A percentile compares a stretch with the other conserved stretches of the same genome.
Conservation (phyloP, 2,888 invertebrate species). For the Noctua fimbriata region DNA sequence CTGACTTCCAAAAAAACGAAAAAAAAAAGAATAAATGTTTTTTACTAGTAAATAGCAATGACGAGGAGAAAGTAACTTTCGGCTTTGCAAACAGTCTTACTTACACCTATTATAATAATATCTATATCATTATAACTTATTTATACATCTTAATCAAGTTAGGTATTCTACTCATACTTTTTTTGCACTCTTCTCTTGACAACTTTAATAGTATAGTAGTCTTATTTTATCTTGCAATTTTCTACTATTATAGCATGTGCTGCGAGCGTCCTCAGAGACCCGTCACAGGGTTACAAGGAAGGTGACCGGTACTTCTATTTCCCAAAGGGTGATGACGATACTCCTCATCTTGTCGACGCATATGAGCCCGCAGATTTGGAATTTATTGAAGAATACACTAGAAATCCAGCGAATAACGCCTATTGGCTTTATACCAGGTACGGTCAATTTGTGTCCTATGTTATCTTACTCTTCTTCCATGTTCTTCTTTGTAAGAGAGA, state of each 20-base stretch:
- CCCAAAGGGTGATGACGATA: conserved; percentile 74
- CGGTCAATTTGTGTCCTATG: neutral
- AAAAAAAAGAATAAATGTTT: neutral
- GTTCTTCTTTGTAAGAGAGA: neutral
- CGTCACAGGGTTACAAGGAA: conserved; percentile 14
- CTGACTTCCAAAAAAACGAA: neutral
- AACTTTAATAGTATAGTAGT: too few relatives aligned
- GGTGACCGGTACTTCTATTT: conserved; percentile 67
- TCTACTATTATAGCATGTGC: conserved; percentile 51
- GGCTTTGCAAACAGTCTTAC: too few relatives aligned
- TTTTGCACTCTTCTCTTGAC: too few relatives aligned
- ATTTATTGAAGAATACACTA: conserved; percentile 64
- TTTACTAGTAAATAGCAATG: neutral
- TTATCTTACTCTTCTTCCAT: neutral
- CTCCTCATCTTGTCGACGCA: conserved; percentile 71
- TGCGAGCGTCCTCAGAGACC: conserved; percentile 73
- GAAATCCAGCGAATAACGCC: conserved; percentile 69
- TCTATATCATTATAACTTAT: neutral
- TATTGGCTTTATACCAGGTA: conserved; percentile 77
- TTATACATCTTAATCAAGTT: neutral
- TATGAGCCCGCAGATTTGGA: conserved; percentile 68
- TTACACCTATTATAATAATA: neutral
- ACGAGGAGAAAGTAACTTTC: too few relatives aligned
- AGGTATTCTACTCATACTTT: neutral
- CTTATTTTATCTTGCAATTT: neutral